Base-by-base conservation (phyloP, 2,113 vertebrate species). In the Chinchilla lanigera region DNA sequence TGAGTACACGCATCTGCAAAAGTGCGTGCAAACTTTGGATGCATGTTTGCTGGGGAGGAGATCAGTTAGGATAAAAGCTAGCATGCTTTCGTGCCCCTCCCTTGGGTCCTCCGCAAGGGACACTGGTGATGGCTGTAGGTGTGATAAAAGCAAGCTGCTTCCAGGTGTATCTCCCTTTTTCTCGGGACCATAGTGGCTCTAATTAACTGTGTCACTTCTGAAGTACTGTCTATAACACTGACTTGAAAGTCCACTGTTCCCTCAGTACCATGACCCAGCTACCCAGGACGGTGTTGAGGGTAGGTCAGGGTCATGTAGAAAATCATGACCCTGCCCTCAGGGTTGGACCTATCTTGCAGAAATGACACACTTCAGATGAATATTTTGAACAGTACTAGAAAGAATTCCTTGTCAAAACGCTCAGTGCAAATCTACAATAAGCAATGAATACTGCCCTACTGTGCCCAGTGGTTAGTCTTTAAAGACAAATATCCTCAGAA, bases 1-100 rank as follows among this genome's bases (percentile, higher is more conserved):
- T 61, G 90, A 86, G 2, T 92, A 92, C 26, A 50, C 97, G 98
- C 93, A 95, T 92, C 97, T 96, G 97, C 95, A 88, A 89, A 71
- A 97, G 71, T 10, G 5, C n/a, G 16, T 44, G 82, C 33, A 28
- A 77, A 60, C 54, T 13, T 17, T 1, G 52, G 92, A 52, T 14
- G 35, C 35, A 6, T 6, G 20, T 20, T 50, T 30, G 28, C 58
- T 30, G 3, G 19, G 3, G 67, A 71, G 81, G 89, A 80, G 35
- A 69, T 44, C 44, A 16, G n/a, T 47, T 69, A 4, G 1, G 69
- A 60, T 5, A 77, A 89, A 82, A 54, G 30, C 7, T 38, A 41
- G n/a, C 13, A 2, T 26, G 35, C 24, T 10, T 13, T 78, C 47
- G 1, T 44, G 38, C 71, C 24, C 0, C 44, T 67, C 33, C 0